Conservation (phyloP, 2,113 vertebrate genomes). For the Phaetusa simplex region DNA sequence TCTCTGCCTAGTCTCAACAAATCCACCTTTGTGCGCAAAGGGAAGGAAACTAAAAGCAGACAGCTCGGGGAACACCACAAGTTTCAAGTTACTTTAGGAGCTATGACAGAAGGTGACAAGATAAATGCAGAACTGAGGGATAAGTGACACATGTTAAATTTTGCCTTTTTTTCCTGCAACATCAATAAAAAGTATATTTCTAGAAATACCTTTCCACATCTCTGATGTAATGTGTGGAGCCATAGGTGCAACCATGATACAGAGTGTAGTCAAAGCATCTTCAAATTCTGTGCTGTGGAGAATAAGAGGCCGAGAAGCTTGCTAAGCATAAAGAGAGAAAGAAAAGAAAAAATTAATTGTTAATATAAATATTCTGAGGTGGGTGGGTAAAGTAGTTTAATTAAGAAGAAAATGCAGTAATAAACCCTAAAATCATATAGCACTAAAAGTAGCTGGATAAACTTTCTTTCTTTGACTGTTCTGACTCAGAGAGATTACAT, state of each 20-base stretch:
- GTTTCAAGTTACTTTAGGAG: background rate
- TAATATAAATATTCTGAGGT: background rate
- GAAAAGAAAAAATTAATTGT: background rate
- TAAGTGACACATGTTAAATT: background rate
- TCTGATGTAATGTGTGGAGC: conserved; percentile 92
- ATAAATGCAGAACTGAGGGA: background rate
- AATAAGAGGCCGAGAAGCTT: conserved; percentile 75
- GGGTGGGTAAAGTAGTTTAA: background rate
- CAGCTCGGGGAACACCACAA: background rate
- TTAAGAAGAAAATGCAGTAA: background rate
- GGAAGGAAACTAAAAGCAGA: background rate
- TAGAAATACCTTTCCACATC: conserved; percentile 91
- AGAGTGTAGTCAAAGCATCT: conserved; percentile 84
- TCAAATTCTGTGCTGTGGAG: conserved; percentile 91
- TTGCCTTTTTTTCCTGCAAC: background rate
- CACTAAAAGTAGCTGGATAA: background rate
- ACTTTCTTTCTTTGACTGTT: background rate
- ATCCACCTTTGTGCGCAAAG: background rate
- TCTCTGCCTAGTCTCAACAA: background rate
- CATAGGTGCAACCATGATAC: conserved; percentile 90
- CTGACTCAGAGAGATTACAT: background rate
- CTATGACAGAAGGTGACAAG: background rate
- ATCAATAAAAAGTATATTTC: background rate
- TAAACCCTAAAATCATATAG: background rate
- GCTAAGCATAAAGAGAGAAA: conserved; percentile 64